Conservation (phyloP, 2,113 vertebrate species). For the Columba livia region DNA sequence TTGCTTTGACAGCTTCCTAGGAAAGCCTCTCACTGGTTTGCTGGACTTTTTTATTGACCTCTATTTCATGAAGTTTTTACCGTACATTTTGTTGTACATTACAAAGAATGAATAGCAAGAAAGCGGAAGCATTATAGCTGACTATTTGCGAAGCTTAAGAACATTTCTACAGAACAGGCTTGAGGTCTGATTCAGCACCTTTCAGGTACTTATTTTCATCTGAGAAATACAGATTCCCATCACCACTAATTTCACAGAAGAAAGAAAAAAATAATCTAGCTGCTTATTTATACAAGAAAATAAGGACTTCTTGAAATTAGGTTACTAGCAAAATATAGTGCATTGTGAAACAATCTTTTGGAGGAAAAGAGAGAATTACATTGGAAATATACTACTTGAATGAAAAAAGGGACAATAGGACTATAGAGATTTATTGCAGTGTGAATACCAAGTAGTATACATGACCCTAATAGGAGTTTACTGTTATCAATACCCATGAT, state of each 20-base stretch:
- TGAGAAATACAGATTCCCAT: neutral
- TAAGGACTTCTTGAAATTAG: neutral
- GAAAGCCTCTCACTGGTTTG: neutral
- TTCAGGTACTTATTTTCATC: neutral
- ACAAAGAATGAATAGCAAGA: neutral
- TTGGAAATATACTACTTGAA: neutral
- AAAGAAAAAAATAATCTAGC: neutral
- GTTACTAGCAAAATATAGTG: neutral
- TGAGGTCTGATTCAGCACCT: neutral
- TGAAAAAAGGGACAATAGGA: neutral
- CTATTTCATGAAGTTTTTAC: neutral
- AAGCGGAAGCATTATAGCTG: neutral
- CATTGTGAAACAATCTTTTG: neutral
- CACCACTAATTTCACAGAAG: neutral
- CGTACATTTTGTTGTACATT: neutral
- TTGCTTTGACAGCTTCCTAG: neutral
- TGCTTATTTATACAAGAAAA: neutral
- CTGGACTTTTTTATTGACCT: neutral
- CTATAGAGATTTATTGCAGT: neutral
- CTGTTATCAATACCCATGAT: neutral
- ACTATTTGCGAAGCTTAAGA: neutral
- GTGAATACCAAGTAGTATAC: neutral
- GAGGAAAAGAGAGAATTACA: neutral
- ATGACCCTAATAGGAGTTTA: neutral
- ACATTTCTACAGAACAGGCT: neutral